phyloP scores from a whole-genome alignment of 2,113 vertebrate genomes.

The Psammodynastes pulverulentus region DNA sequence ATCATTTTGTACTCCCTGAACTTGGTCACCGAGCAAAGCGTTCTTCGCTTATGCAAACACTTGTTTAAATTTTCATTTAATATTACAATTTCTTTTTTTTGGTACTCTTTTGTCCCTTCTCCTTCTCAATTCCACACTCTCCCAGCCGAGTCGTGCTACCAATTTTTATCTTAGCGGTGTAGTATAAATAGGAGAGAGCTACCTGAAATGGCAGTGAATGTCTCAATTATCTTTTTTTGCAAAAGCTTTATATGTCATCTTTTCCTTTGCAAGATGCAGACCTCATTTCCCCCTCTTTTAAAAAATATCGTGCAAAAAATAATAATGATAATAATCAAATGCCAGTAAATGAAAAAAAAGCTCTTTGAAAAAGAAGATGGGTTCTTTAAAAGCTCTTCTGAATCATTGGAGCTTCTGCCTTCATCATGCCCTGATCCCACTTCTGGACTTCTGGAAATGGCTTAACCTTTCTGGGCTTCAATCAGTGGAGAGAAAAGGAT shows the following conservation, averaged over 20 bases:
- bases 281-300: not conserved
- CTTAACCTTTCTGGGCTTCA: not conserved
- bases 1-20: not conserved
- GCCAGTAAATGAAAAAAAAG: not conserved
- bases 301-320: not conserved
- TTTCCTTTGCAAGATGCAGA: not conserved
- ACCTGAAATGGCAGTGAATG: not conserved
- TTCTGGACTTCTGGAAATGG: not conserved
- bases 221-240: not conserved
- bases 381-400: not conserved
- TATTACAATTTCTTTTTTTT: not conserved
- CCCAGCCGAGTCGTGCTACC: not conserved
- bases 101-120: not conserved
- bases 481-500: not conserved
- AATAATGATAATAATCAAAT: too few species aligned
- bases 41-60: slow-evolving; percentile 18
- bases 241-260: not conserved
- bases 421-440: not conserved
- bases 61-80: not conserved
- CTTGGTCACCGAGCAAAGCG: not conserved
- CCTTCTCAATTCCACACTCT: not conserved
- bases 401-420: not conserved
- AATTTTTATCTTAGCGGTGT: slow-evolving; percentile 4
- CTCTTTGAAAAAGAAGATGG: not conserved
- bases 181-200: not conserved